Conservation (phyloP, 2,113 vertebrate genomes). For the Garra rufa region DNA sequence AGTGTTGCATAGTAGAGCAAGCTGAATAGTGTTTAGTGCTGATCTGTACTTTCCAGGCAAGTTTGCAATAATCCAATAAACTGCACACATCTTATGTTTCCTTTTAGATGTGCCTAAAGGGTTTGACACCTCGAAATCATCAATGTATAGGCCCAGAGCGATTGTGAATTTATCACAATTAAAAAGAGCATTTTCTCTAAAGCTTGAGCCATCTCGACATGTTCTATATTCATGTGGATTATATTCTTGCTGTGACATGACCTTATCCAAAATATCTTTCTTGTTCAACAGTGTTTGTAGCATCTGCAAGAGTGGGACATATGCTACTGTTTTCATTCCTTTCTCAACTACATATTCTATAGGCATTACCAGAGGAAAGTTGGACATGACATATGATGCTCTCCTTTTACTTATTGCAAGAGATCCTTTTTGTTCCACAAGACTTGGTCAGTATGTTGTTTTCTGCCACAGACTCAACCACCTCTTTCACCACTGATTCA, state of each 20-base stretch:
- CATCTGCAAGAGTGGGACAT: conserved; percentile 36
- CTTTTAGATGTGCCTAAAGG: conserved; percentile 29
- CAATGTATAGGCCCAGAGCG: conserved; percentile 33
- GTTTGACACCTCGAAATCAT: conserved; percentile 38
- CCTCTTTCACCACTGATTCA: conserved; percentile 18
- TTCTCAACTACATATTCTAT: conserved; percentile 33
- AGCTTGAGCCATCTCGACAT: conserved; percentile 7
- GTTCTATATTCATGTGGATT: conserved; percentile 19
- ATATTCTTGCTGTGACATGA: background rate
- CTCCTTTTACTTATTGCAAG: conserved; percentile 22
- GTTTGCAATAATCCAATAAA: conserved; percentile 50
- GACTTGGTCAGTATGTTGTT: background rate
- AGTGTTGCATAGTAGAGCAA: conserved; percentile 32
- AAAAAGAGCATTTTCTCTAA: background rate
- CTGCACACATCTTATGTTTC: conserved; percentile 49
- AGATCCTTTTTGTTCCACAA: conserved; percentile 24
- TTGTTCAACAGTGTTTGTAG: conserved; percentile 35
- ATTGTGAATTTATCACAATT: conserved; percentile 28
- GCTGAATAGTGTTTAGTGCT: conserved; percentile 38
- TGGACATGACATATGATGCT: background rate
- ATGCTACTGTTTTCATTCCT: conserved; percentile 8
- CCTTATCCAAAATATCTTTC: conserved; percentile 43
- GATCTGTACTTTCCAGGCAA: conserved; percentile 35
- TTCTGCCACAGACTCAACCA: conserved; percentile 18
- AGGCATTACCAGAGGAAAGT: conserved; percentile 37